A percentile compares a stretch with the other conserved stretches of the same genome.
These are phyloP conservation scores for Monochamus saltuarius DNA, from an alignment of 1,140 invertebrate species.

Conservation along the genomic window DNA sequence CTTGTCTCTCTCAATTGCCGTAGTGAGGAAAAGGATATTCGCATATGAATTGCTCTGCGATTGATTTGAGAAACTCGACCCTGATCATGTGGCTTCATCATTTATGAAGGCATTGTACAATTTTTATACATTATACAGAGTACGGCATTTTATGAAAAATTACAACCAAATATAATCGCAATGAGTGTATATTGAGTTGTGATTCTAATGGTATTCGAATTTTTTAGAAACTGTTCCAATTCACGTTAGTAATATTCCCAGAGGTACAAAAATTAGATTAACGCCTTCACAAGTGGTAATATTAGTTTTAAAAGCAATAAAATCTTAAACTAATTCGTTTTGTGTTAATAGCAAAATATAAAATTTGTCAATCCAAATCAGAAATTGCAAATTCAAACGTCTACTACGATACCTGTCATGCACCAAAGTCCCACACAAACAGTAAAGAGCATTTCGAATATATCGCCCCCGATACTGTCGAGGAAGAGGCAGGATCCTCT, in stretches of 20 bases:
- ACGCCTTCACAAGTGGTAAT: conserved; percentile 61
- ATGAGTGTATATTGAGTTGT: too few species aligned
- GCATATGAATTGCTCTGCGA: too few species aligned
- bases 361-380: conserved; percentile 50
- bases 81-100: too few species aligned
- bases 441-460: conserved; percentile 50
- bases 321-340: background rate
- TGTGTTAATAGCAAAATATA: conserved; percentile 41
- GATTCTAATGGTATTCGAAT: too few species aligned
- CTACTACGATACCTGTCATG: conserved; percentile 31
- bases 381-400: conserved; percentile 44
- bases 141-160: too few species aligned
- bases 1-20: too few species aligned
- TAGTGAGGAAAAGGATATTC: too few species aligned
- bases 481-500: conserved; percentile 64
- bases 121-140: too few species aligned
- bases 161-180: too few species aligned
- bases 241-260: conserved; percentile 51
- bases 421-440: conserved; percentile 39
- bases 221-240: conserved; percentile 59
- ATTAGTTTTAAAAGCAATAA: background rate
- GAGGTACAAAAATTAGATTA: conserved; percentile 60
- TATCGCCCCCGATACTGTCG: conserved; percentile 63
- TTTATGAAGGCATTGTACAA: too few species aligned
- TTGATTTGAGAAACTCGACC: too few species aligned